Conservation (phyloP, 2,113 vertebrate genomes). For the Hystrix brachyura region DNA sequence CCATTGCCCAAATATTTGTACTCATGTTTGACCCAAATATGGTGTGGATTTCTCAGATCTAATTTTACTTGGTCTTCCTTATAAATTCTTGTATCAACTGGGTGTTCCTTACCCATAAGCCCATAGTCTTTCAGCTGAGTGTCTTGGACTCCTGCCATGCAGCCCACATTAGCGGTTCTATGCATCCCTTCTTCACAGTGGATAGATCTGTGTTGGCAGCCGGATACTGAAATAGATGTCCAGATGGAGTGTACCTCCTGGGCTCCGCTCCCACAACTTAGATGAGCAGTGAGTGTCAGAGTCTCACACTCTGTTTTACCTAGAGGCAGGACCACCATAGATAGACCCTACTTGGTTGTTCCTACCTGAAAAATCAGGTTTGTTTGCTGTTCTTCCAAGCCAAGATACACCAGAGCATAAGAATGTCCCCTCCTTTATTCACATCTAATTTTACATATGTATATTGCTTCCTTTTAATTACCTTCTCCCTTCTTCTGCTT, state of each 20-base stretch:
- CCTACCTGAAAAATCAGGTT: neutral
- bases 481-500: neutral
- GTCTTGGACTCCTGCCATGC: rapidly evolving
- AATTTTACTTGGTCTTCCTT: neutral
- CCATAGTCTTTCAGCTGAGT: neutral
- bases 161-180: neutral
- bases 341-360: rapidly evolving
- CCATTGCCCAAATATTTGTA: neutral
- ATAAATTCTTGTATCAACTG: neutral
- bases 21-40: neutral
- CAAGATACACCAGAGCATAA: neutral
- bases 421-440: neutral
- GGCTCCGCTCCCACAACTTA: neutral
- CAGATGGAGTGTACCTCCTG: neutral
- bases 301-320: neutral
- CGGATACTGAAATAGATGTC: neutral
- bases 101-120: neutral
- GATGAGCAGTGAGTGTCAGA: no score
- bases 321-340: rapidly evolving
- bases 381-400: neutral
- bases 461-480: neutral
- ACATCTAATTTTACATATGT: neutral
- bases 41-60: neutral
- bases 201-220: no score
- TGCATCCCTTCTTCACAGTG: rapidly evolving